phyloP scores from a whole-genome alignment of 2,888 invertebrate species.

The Clivina fossor region DNA sequence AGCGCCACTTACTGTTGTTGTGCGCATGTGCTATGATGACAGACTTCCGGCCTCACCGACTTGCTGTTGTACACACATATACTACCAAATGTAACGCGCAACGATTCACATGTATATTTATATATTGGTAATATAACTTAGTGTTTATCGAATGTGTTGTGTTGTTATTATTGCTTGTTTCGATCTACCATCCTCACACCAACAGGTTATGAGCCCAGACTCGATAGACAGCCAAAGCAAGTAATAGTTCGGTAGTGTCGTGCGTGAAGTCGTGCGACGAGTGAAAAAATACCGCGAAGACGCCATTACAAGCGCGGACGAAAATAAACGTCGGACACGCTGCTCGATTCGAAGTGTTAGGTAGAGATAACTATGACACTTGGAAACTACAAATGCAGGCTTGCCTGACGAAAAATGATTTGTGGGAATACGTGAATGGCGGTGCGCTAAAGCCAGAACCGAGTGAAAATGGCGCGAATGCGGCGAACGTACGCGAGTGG shows the following conservation, averaged over 20 bases:
- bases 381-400: slow-evolving; percentile 22
- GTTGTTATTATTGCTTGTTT: neutral
- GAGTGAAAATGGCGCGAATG: slow-evolving; percentile 1
- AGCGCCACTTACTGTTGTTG: too few relatives aligned
- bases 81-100: too few relatives aligned
- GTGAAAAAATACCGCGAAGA: neutral
- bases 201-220: slow-evolving; percentile 16
- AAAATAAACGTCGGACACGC: neutral
- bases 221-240: neutral
- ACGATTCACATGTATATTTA: too few relatives aligned
- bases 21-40: too few relatives aligned
- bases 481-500: neutral
- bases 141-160: neutral
- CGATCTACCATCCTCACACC: neutral
- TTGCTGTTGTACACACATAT: too few relatives aligned
- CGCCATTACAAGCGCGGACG: neutral
- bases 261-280: neutral
- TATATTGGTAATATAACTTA: slow-evolving; percentile 36
- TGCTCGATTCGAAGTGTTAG: neutral
- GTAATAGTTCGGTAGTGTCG: neutral
- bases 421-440: slow-evolving; percentile 17
- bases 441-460: neutral
- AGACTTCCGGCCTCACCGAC: too few relatives aligned
- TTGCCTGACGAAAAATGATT: slow-evolving; percentile 14
- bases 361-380: slow-evolving; percentile 15